These are phyloP conservation scores for Bombus superbus DNA, from an alignment of 1,140 invertebrate species.

Conservation along the genomic window DNA sequence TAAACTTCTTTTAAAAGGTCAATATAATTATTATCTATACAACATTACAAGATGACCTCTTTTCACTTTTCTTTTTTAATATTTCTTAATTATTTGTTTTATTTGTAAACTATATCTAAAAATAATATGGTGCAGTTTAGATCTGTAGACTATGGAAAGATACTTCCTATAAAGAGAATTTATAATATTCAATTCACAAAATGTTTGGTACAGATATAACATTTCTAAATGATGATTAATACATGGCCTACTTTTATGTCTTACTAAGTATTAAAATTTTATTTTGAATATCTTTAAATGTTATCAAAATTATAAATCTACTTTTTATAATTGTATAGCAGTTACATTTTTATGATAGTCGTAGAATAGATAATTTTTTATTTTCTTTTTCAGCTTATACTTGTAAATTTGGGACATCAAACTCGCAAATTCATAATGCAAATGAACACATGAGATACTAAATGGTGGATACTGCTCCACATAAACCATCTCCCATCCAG, in stretches of 20 bases:
- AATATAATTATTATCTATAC: slow-evolving; percentile 60
- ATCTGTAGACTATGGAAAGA: no score
- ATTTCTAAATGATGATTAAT: background rate
- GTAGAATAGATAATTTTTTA: slow-evolving; percentile 49
- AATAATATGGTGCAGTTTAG: background rate
- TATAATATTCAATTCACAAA: background rate
- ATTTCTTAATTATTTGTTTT: slow-evolving; percentile 13
- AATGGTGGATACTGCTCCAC: slow-evolving; percentile 34
- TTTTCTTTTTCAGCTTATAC: slow-evolving; percentile 50
- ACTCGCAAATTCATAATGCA: slow-evolving; percentile 35
- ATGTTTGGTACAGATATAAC: background rate
- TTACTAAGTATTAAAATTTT: background rate
- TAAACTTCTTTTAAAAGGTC: slow-evolving; percentile 62
- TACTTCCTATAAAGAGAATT: background rate
- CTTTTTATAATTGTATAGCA: slow-evolving; percentile 23
- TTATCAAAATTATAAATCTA: background rate
- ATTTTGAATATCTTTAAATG: background rate
- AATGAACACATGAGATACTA: slow-evolving; percentile 29
- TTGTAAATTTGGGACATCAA: slow-evolving; percentile 39
- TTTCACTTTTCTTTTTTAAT: background rate
- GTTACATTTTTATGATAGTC: slow-evolving; percentile 10
- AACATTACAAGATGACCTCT: background rate
- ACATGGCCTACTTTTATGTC: background rate
- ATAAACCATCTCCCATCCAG: slow-evolving; percentile 26
- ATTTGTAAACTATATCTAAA: background rate